Evolutionary conservation across 2,797 vertebrate species (phyloP).

Genomic region (Salarias fasciatus): DNA sequence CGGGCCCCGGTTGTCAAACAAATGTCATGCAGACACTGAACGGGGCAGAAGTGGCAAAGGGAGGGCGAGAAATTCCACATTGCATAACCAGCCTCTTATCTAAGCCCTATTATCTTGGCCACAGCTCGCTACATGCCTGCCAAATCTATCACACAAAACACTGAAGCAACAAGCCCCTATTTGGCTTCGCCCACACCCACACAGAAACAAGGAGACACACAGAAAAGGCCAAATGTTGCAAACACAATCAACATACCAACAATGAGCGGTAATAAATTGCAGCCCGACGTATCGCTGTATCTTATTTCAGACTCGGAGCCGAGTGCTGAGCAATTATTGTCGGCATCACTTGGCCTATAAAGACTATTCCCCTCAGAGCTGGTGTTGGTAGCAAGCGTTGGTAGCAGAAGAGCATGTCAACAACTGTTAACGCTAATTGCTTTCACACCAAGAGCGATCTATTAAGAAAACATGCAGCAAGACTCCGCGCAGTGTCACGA

Average conservation of each 20-base stretch:
- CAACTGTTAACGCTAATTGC: conserved; percentile 84
- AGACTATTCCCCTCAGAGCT: conserved; percentile 80
- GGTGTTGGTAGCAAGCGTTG: conserved; percentile 70
- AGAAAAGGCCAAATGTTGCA: conserved; percentile 46
- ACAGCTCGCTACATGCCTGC: conserved; percentile 62
- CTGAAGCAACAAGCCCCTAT: conserved; percentile 60
- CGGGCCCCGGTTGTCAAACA: conserved; percentile 59
- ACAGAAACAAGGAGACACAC: conserved; percentile 34
- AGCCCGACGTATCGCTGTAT: conserved; percentile 52
- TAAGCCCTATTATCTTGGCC: conserved; percentile 74
- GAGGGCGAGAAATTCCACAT: conserved; percentile 68
- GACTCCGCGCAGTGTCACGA: conserved; percentile 55
- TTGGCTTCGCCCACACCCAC: conserved; percentile 56
- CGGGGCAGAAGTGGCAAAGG: conserved; percentile 47
- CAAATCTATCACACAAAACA: conserved; percentile 69
- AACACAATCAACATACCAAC: conserved; percentile 53
- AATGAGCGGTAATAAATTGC: conserved; percentile 54
- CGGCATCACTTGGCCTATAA: conserved; percentile 76
- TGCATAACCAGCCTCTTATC: conserved; percentile 73
- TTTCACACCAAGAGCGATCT: conserved; percentile 80
- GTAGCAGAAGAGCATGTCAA: conserved; percentile 78
- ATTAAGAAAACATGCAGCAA: conserved; percentile 80
- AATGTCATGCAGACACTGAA: conserved; percentile 63
- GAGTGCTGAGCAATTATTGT: conserved; percentile 79
- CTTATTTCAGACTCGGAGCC: conserved; percentile 68